A percentile compares a stretch with the other conserved stretches of the same genome.
Conservation (phyloP, 2,888 invertebrate species). For the Heliconius erato region DNA sequence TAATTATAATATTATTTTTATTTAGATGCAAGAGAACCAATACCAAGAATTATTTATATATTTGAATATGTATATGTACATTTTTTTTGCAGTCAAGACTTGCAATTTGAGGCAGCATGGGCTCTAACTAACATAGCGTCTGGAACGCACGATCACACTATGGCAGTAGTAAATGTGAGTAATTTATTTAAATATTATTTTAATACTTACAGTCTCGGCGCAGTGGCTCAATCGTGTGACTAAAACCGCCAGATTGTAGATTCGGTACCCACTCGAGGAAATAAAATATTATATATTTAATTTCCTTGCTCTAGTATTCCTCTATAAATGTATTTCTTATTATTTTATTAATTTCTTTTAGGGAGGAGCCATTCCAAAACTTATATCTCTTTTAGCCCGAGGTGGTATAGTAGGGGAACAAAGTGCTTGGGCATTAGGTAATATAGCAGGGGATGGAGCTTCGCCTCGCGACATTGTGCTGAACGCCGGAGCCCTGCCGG, state of each 20-base stretch:
- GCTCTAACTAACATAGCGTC: conserved; percentile 99
- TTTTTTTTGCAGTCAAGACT: conserved; percentile 84
- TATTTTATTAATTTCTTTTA: conserved; percentile 60
- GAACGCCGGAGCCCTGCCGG: conserved; percentile 88
- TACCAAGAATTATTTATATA: too few species aligned
- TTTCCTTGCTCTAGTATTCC: too few species aligned
- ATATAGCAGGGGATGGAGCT: conserved; percentile 97
- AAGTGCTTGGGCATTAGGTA: conserved; percentile 99
- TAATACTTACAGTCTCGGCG: too few species aligned
- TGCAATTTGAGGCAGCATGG: conserved; percentile 99
- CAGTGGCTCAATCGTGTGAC: too few species aligned
- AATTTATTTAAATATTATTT: background rate
- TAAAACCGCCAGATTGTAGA: too few species aligned
- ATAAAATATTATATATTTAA: too few species aligned
- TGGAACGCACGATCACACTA: conserved; percentile 96
- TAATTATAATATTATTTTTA: too few species aligned
- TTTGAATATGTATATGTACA: background rate
- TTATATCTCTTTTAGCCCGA: conserved; percentile 90
- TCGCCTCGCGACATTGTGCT: conserved; percentile 93
- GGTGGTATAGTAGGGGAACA: conserved; percentile 94
- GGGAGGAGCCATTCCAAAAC: conserved; percentile 93
- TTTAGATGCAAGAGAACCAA: too few species aligned
- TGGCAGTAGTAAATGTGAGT: conserved; percentile 90
- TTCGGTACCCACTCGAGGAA: too few species aligned
- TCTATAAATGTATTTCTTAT: too few species aligned